Evolutionary conservation across 2,888 invertebrate species (phyloP), one percentile per base, ranked within the genome.

Genomic region (Drosophila fungiperda): DNA sequence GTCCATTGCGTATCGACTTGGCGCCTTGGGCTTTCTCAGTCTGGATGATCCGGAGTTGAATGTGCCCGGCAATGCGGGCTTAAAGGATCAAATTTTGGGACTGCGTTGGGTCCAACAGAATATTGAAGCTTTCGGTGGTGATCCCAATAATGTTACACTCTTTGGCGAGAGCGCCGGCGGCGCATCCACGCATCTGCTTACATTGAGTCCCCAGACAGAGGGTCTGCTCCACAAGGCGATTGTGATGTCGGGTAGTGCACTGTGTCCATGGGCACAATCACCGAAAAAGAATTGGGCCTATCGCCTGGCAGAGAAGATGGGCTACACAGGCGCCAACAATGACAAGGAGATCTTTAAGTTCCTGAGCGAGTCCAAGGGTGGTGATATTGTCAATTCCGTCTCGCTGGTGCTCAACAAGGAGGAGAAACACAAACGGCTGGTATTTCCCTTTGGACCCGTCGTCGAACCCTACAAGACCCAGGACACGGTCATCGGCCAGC

Each of bases 151-250:
- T 80, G 93, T 93, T 0, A 94, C 94, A 0, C 78, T 94, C 1
- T 94, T 94, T 78, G 94, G 94, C 1, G 94, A 94, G 76, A 94
- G 94, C 82, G 94, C 94, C 5, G 94, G 94, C 8, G 94, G 92
- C 12, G 93, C 93, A 6, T 93, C 94, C 0, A 93, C 93, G 0
- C 94, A 94, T 80, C 91, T 92, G 45, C 90, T 94, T n/a, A 83
- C 94, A 50, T 76, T 94, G 3, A 94, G 94, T 1, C 93, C 93
- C 8, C 92, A 93, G 72, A 92, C 94, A 0, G 93, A 93, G 82
- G 92, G 90, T 3, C 75, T 93, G 5, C 77, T 93, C 42, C 90
- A 93, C 76, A 92, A 90, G 72, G 92, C 90, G 1, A 92, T 93
- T 23, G 57, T 91, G 1, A 92, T 92, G 93, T 93, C 93, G 2